Conservation (phyloP, 2,113 vertebrate species). For the Plecturocebus donacophilus region DNA sequence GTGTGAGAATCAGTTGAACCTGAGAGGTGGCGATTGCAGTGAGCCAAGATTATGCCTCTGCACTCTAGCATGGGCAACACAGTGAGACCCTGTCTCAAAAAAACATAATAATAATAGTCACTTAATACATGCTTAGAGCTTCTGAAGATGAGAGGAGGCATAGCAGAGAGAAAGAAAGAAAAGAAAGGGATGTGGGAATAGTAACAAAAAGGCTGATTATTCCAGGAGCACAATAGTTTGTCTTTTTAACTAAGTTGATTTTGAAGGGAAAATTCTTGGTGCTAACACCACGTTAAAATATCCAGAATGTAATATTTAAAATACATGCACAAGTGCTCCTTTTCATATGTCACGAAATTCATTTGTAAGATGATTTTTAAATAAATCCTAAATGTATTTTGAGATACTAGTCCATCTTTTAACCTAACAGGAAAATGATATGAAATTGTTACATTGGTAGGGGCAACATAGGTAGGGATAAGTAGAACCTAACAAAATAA, state of each 20-base stretch:
- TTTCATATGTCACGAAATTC: conserved; percentile 17
- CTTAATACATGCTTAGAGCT: neutral
- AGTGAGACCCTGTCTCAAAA: too few species aligned
- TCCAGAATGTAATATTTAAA: neutral
- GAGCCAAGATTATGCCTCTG: too few species aligned
- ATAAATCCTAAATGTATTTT: conserved; percentile 1
- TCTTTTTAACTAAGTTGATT: conserved; percentile 14
- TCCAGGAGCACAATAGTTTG: neutral
- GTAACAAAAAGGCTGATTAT: neutral
- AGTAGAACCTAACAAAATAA: neutral
- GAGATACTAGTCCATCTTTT: neutral
- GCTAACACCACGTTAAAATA: neutral
- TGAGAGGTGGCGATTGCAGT: too few species aligned
- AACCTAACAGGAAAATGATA: neutral
- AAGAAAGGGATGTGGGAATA: neutral
- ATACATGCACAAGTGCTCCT: neutral
- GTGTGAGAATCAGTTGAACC: too few species aligned
- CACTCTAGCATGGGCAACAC: too few species aligned
- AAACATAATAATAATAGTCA: neutral
- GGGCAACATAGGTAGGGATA: neutral
- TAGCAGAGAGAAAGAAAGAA: neutral
- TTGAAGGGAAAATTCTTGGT: neutral
- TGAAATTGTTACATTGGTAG: neutral
- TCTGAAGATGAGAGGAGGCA: neutral
- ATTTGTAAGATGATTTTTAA: neutral